phyloP scores from a whole-genome alignment of 2,797 vertebrate genomes.

The Microctenopoma lineatum region DNA sequence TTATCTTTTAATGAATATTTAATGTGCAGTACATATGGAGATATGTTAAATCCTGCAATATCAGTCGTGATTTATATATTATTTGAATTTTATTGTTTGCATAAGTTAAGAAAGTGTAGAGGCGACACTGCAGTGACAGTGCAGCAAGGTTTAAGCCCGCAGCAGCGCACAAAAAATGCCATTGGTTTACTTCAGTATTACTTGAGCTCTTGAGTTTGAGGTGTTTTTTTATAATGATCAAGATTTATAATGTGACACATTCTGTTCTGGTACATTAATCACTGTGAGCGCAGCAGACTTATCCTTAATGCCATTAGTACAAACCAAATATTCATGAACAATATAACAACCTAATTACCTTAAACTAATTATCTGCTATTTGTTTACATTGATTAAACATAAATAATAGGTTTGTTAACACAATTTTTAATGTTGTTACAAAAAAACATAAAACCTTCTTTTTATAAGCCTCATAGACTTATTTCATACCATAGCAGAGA shows the following conservation, averaged over 20 bases:
- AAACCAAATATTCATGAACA: no score
- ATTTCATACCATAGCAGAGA: not conserved
- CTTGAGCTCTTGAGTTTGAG: not conserved
- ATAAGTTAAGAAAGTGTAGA: not conserved
- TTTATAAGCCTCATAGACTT: not conserved
- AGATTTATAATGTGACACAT: not conserved
- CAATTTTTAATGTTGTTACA: not conserved
- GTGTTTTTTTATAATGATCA: not conserved
- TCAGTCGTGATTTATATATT: not conserved
- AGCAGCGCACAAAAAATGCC: not conserved
- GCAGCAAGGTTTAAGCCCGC: not conserved
- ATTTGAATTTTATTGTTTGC: not conserved
- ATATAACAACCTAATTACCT: not conserved
- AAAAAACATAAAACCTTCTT: not conserved
- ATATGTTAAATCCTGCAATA: not conserved
- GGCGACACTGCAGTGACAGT: not conserved
- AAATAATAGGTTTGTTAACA: not conserved
- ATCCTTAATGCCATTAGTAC: not conserved
- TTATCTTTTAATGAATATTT: slow-evolving; percentile 23
- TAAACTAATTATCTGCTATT: not conserved
- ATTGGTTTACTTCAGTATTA: not conserved
- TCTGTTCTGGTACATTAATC: not conserved
- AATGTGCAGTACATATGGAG: not conserved
- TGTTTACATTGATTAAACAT: not conserved
- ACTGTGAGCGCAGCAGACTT: not conserved